These are phyloP conservation scores for Papilio xuthus DNA, from an alignment of 1,140 invertebrate species.

Conservation along the genomic window DNA sequence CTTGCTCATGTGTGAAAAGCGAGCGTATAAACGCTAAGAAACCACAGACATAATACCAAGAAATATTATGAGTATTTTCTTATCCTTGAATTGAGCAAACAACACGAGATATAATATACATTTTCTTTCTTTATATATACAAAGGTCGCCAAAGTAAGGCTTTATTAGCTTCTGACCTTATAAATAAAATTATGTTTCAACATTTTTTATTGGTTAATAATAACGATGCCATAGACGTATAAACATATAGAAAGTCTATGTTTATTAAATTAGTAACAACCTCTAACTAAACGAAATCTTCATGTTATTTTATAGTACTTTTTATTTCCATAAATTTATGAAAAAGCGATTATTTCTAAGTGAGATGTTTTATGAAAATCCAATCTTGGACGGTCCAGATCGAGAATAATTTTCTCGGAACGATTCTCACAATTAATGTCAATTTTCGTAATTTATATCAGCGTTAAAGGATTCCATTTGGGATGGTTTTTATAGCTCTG, in stretches of 20 bases:
- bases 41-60: background rate
- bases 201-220: background rate
- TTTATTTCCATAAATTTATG: background rate
- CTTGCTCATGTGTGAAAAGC: background rate
- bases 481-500: conserved; percentile 36
- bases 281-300: too few relatives aligned
- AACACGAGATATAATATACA: background rate
- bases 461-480: conserved; percentile 38
- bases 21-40: background rate
- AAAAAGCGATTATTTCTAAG: background rate
- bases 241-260: too few relatives aligned
- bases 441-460: conserved; percentile 37
- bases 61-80: background rate
- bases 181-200: background rate
- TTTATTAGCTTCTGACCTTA: background rate
- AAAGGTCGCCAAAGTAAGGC: background rate
- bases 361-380: conserved; percentile 27
- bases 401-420: conserved; percentile 35
- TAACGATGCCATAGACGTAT: background rate
- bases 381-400: conserved; percentile 30
- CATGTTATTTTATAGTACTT: too few relatives aligned
- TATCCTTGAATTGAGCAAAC: background rate
- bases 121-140: background rate
- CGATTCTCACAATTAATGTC: conserved; percentile 33
- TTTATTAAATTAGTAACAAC: too few relatives aligned